These are phyloP conservation scores for Epistrophella euchroma DNA, from an alignment of 2,888 invertebrate species.

Conservation along the genomic window DNA sequence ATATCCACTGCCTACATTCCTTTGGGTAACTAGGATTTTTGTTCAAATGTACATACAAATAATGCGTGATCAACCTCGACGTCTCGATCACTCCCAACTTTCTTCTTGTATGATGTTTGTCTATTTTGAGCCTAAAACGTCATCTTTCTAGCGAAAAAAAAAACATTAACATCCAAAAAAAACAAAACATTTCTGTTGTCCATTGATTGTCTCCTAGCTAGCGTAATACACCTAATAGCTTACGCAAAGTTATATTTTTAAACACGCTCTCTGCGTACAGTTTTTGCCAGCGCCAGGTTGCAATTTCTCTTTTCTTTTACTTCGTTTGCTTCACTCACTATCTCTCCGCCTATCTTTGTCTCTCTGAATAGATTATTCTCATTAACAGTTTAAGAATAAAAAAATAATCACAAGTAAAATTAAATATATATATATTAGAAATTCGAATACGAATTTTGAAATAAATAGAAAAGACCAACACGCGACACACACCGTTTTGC, in stretches of 20 bases:
- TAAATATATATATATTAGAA: constrained; percentile 37
- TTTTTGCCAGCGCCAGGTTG: constrained; percentile 50
- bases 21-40: constrained; percentile 22
- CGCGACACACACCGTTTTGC: constrained; percentile 30
- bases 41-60: constrained; percentile 46
- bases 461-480: constrained; percentile 22
- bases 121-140: constrained; percentile 71
- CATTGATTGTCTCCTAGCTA: constrained; percentile 28
- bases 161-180: constrained; percentile 33
- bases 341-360: constrained; percentile 4
- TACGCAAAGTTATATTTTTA: constrained; percentile 83
- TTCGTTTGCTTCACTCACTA: background rate
- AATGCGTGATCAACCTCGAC: constrained; percentile 48
- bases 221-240: constrained; percentile 76
- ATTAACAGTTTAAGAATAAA: background rate
- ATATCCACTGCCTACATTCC: rapidly evolving
- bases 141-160: constrained; percentile 51
- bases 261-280: constrained; percentile 55
- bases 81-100: background rate
- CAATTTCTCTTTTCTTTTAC: constrained; percentile 45
- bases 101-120: background rate
- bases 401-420: background rate
- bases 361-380: constrained; percentile 14
- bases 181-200: constrained; percentile 35
- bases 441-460: constrained; percentile 25